phyloP scores from a whole-genome alignment of 2,113 vertebrate species.

The Chrysemys picta region DNA sequence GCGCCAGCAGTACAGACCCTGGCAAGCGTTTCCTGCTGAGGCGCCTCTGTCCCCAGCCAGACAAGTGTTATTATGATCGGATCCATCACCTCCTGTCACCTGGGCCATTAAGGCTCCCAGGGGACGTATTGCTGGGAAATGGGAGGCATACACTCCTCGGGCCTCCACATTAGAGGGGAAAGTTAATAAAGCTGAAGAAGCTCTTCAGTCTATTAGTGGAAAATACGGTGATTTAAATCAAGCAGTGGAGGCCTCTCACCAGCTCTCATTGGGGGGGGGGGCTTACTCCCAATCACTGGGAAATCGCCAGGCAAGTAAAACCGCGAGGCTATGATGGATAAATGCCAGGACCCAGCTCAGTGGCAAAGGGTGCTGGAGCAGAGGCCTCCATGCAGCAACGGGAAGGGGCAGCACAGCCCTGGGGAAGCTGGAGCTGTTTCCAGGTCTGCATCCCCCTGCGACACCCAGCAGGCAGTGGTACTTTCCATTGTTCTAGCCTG shows the following conservation, averaged over 20 bases:
- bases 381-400: neutral
- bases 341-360: neutral
- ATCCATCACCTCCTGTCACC: neutral
- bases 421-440: neutral
- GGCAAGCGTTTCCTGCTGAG: neutral
- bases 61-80: neutral
- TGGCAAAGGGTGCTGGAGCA: neutral
- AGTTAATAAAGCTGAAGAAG: neutral
- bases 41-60: neutral
- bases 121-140: fast-evolving
- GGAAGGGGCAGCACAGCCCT: neutral
- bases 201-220: neutral
- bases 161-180: constrained; percentile 3
- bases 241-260: neutral
- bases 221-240: neutral
- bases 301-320: neutral
- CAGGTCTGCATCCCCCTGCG: neutral
- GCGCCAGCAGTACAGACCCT: neutral
- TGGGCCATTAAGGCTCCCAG: neutral
- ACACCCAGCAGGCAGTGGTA: neutral
- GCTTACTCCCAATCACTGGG: neutral
- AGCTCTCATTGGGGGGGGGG: neutral
- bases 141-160: neutral
- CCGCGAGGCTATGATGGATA: neutral
- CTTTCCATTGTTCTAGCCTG: neutral